Conservation (phyloP, 2,113 vertebrate species). For the Nerophis ophidion region DNA sequence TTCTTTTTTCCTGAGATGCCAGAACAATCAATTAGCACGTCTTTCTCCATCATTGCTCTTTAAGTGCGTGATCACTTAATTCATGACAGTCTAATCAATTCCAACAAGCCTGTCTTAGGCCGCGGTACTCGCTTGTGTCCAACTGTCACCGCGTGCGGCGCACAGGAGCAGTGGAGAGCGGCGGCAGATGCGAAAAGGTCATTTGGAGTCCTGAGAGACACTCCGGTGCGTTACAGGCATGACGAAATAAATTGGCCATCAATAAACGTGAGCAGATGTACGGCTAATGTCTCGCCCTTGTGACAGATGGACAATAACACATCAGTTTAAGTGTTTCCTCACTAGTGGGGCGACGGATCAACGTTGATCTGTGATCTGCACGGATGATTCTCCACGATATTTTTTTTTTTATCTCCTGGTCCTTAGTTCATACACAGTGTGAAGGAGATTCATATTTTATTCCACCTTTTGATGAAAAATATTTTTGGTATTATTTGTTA, state of each 20-base stretch:
- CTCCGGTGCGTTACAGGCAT: conserved; percentile 59
- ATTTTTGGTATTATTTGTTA: too few relatives aligned
- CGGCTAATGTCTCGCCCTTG: background rate
- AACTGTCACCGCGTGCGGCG: conserved; percentile 17
- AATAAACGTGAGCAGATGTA: conserved; percentile 43
- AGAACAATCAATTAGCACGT: conserved; percentile 55
- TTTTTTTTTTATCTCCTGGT: too few relatives aligned
- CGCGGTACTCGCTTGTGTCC: background rate
- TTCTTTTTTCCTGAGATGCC: conserved; percentile 43
- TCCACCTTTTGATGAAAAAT: too few relatives aligned
- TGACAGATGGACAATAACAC: background rate
- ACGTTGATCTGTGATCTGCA: too few relatives aligned
- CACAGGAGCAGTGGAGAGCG: conserved; percentile 38
- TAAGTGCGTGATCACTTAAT: conserved; percentile 66
- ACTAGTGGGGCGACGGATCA: background rate
- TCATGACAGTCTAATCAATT: conserved; percentile 63
- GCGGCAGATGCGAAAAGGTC: conserved; percentile 58
- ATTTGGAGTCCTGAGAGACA: conserved; percentile 60
- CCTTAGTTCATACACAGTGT: too few relatives aligned
- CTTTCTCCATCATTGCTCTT: conserved; percentile 53
- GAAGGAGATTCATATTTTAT: too few relatives aligned
- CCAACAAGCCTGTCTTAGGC: conserved; percentile 32
- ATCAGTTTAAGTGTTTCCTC: background rate
- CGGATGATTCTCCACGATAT: too few relatives aligned
- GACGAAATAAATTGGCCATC: conserved; percentile 54